These are phyloP conservation scores for Dexiosoma caninum DNA, from an alignment of 2,888 invertebrate species.

Conservation along the genomic window DNA sequence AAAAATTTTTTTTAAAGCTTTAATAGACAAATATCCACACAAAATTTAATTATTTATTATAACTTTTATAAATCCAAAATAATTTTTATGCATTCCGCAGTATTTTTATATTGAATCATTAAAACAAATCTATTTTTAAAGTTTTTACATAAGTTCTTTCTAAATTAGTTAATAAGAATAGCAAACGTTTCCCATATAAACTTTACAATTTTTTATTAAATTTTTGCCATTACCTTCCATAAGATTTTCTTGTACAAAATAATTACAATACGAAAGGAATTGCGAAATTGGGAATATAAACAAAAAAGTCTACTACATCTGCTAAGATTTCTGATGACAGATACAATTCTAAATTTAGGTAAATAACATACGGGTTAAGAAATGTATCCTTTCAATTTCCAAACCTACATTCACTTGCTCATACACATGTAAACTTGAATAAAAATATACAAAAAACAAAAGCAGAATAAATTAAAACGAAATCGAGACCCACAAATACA, in stretches of 20 bases:
- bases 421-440: not conserved
- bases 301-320: conserved; percentile 22
- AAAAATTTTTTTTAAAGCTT: too few species aligned
- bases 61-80: too few species aligned
- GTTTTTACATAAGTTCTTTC: too few species aligned
- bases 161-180: too few species aligned
- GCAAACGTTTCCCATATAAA: too few species aligned
- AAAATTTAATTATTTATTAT: too few species aligned
- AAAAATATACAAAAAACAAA: conserved; percentile 20
- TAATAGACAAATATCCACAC: too few species aligned
- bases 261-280: conserved; percentile 5
- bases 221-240: not conserved
- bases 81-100: too few species aligned
- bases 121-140: too few species aligned
- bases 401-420: not conserved
- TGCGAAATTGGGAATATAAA: not conserved
- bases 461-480: conserved; percentile 45
- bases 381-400: conserved; percentile 23
- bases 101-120: too few species aligned
- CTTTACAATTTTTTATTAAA: not conserved
- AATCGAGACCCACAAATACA: too few species aligned
- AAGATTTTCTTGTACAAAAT: not conserved
- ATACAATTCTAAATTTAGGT: conserved; percentile 47
- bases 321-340: conserved; percentile 39
- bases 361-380: conserved; percentile 45